phyloP scores from a whole-genome alignment of 2,888 invertebrate species.

The Brenthis ino region DNA sequence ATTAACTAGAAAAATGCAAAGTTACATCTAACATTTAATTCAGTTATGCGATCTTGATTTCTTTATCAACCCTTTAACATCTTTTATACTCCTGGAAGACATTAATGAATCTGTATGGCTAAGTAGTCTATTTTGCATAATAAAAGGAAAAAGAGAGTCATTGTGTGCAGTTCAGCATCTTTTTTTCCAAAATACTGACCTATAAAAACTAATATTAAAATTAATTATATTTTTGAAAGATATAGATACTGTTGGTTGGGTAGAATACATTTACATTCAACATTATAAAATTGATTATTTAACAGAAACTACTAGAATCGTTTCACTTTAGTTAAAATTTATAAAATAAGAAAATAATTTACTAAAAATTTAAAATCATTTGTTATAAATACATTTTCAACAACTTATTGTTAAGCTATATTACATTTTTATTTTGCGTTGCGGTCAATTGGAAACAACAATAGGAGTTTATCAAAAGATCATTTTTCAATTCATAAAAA shows the following conservation, averaged over 20 bases:
- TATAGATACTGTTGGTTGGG: no score
- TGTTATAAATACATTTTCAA: no score
- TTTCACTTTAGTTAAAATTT: no score
- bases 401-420: background rate
- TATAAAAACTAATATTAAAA: background rate
- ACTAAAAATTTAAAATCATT: no score
- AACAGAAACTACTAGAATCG: no score
- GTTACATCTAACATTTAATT: background rate
- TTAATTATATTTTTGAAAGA: no score
- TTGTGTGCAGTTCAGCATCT: background rate
- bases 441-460: constrained; percentile 22
- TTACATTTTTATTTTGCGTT: constrained; percentile 10
- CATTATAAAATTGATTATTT: no score
- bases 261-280: no score
- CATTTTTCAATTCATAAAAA: background rate
- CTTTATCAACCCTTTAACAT: background rate
- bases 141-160: constrained; percentile 13
- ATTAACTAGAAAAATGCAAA: background rate
- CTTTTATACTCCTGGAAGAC: background rate
- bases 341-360: no score
- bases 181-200: background rate
- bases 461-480: constrained; percentile 16
- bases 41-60: background rate
- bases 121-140: constrained; percentile 25
- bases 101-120: constrained; percentile 24